Conservation (phyloP, 2,888 invertebrate genomes). For the Seira musarum region DNA sequence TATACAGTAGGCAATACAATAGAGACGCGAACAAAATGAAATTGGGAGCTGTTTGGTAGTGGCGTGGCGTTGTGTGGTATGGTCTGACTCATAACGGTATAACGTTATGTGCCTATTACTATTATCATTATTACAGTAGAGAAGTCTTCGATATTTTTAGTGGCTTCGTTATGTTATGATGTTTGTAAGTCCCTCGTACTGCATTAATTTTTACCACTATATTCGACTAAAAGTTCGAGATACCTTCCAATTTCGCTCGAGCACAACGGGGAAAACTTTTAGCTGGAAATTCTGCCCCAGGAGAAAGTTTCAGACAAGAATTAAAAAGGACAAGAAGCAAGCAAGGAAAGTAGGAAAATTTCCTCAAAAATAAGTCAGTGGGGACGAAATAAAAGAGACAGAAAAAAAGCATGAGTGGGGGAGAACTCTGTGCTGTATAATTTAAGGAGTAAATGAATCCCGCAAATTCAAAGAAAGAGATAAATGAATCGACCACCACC, state of each 20-base stretch:
- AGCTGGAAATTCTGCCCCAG: conserved; percentile 33
- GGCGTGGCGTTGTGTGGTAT: too few relatives aligned
- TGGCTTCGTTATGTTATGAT: not conserved
- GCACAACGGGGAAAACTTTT: conserved; percentile 21
- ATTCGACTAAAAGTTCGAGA: not conserved
- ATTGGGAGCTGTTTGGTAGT: not conserved
- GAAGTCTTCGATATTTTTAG: not conserved
- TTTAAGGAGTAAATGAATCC: conserved; percentile 19
- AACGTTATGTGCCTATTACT: not conserved
- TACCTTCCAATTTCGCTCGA: conserved; percentile 11
- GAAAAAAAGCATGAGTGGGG: not conserved
- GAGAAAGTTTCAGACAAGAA: conserved; percentile 50
- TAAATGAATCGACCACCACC: conserved; percentile 17
- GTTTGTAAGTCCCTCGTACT: not conserved
- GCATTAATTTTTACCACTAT: not conserved
- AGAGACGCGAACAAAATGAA: not conserved
- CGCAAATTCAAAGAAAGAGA: conserved; percentile 10
- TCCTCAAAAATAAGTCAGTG: conserved; percentile 8
- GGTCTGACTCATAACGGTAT: not conserved
- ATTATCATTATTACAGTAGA: not conserved
- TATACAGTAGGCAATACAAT: not conserved
- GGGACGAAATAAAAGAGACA: not conserved
- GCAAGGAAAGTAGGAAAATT: not conserved
- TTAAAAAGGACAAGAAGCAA: conserved; percentile 43
- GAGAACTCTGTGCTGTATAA: conserved; percentile 1